These are phyloP conservation scores for Pemphigus obesinymphae DNA, from an alignment of 1,140 invertebrate species.

Conservation along the genomic window DNA sequence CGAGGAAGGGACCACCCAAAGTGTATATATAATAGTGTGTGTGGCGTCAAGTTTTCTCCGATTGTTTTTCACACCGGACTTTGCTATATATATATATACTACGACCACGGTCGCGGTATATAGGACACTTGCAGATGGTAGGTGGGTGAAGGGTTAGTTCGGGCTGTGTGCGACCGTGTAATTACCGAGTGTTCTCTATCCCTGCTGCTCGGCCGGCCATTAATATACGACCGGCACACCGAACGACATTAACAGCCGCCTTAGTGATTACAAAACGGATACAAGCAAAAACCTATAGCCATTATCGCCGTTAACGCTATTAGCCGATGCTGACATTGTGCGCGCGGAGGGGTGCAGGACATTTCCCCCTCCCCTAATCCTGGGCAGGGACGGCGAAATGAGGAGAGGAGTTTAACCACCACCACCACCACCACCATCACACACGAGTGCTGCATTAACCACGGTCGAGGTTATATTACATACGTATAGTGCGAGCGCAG, in stretches of 20 bases:
- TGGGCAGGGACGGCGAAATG: background rate
- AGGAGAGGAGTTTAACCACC: background rate
- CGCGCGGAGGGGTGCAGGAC: background rate
- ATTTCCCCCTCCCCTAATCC: too few species aligned
- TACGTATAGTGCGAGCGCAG: background rate
- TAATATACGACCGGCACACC: conserved; percentile 22
- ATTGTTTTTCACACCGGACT: conserved; percentile 26
- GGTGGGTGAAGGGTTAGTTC: too few species aligned
- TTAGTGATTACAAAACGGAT: conserved; percentile 40
- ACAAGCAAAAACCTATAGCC: conserved; percentile 38
- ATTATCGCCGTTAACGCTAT: conserved; percentile 34
- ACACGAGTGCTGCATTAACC: background rate
- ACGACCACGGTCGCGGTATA: background rate
- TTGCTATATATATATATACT: background rate
- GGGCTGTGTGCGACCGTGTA: conserved; percentile 24
- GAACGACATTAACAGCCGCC: conserved; percentile 38
- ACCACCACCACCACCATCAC: background rate
- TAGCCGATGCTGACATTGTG: conserved; percentile 21
- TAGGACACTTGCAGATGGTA: too few species aligned
- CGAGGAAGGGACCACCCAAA: background rate
- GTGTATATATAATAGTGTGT: background rate
- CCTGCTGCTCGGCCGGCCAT: background rate
- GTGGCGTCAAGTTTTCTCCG: conserved; percentile 11
- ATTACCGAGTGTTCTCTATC: background rate
- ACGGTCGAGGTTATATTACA: background rate